Evolutionary conservation across 2,888 invertebrate genomes (phyloP), one percentile per base, ranked within the genome.

Genomic region (Ornithoptera priamus): DNA sequence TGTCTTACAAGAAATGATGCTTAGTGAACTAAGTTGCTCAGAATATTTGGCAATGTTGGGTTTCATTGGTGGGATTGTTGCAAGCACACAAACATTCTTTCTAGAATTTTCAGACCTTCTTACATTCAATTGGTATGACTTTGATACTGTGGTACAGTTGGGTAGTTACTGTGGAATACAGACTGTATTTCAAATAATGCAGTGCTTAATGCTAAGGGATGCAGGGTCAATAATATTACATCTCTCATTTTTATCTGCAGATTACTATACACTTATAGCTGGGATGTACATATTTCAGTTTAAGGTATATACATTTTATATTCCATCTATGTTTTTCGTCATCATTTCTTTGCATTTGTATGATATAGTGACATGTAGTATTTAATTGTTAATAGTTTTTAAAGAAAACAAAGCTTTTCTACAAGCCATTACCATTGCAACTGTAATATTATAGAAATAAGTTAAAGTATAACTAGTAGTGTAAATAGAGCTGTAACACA

Each of bases 21-120:
- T 97, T n/a, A 95, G 96, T 82, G 95, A 94, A 17, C 95, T 95
- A 75, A 95, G 96, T 72, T 94, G 95, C 74, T 94, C 96, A 60
- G 97, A 97, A 84, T 97, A 97, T 82, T 93, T 97, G 17, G 97
- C 96, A 42, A 93, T 97, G 87, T 93, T 97, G 22, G 97, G 97
- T 22, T 89, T 97, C 42, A 96, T 97, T 74, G 97, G 97, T 36
- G 96, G 95, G 75, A 86, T 97, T 72, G 93, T 97, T 24, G 95
- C 96, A 74, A 96, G 96, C 72, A 89, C 95, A 24, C 97, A 97
- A 88, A 94, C 96, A 94, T 97, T 94, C 93, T 95, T 94, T 72
- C 85, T 97, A 68, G 97, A 97, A 80, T 94, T 95, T 77, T 90
- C 94, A 72, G 95, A 96, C 74, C 87, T 97, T 36, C 90, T 95